Base-by-base conservation (phyloP, 2,888 invertebrate genomes). In the Drosophila mulleri region DNA sequence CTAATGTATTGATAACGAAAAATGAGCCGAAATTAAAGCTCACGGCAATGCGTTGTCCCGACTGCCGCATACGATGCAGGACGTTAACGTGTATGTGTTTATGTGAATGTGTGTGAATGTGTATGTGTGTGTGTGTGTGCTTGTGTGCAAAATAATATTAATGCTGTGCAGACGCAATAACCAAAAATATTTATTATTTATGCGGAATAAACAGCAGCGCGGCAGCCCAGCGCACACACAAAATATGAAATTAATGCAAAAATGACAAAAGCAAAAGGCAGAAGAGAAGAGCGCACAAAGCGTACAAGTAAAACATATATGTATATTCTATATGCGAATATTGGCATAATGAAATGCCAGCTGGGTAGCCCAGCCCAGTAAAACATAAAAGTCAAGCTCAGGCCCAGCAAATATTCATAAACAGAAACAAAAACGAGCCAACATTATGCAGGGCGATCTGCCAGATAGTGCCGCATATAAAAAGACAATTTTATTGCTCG, bases 241-340 rank as follows among this genome's bases (percentile, higher is more conserved):
- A 85, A 85, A 85, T 85, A 86, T 87, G 87, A 86, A 89, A 86
- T 86, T 86, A 86, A 86, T 86, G 86, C 86, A 86, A 86, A 89
- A 86, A 88, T 88, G 90, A 89, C 86, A 86, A 82, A 85, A 85
- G 83, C 90, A 9, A n/a, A 5, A 72, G 45, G 57, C 35, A 53
- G 37, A 29, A 75, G 67, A 68, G 75, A 71, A 75, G 70, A 78
- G 74, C 59, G 54, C 58, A 69, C 58, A 70, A 45, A 57, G 44
- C 26, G 52, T 32, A 58, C 59, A 23, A 42, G 42, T 35, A 59
- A 53, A 50, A 73, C 63, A 66, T 50, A 42, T 48, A 41, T 54
- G 77, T 41, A 41, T 54, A 80, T 41, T 23, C 63, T 26, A 50
- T 77, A 85, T 73, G 50, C 64, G 59, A 77, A 80, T 80, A 85